Evolutionary conservation across 2,888 invertebrate species (phyloP), one percentile per base, ranked within the genome.

Genomic region (Eupithecia tripunctaria): DNA sequence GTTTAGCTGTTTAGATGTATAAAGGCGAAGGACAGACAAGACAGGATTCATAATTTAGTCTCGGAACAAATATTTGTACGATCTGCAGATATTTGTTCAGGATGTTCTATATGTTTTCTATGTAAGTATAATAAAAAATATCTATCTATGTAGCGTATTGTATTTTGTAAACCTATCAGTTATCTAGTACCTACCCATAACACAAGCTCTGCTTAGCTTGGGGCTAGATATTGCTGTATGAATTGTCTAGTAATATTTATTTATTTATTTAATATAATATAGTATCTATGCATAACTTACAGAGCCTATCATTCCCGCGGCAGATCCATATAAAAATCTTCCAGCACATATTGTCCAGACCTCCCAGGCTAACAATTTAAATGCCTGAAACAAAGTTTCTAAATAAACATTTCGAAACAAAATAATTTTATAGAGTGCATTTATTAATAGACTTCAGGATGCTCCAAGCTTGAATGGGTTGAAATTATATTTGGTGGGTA

Each of bases 251-350:
- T n/a, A n/a, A n/a, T n/a, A n/a, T n/a, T n/a, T n/a, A n/a, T n/a
- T 47, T 7, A 8, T 5, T 18, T n/a, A 7, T 47, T n/a, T n/a
- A 59, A 15, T 27, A 59, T 6, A 56, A 21, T 38, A 51, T 8
- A 10, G 21, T n/a, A 51, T 6, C 5, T 18, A 14, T 7, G 56
- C 51, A 32, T 62, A 73, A 87, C 91, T 87, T 79, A 94, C 94
- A 25, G 87, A 89, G 32, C 85, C 80, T n/a, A 89, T 87, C 80
- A 95, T 89, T 8, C 95, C 95, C 2, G 91, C 89, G 0, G 93
- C 94, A 15, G 88, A 74, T 0, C 95, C 95, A 87, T 93, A 94
- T 29, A 95, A 84, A 72, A 95, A 90, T 72, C 94, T 89, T 27
- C 94, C 90, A 0, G 89, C 77, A 77, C 89, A 95, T 1, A 95